Percentiles rank a stretch among this genome's conserved stretches.
phyloP scores from a whole-genome alignment of 2,888 invertebrate species.

The Tipula vernalis region DNA sequence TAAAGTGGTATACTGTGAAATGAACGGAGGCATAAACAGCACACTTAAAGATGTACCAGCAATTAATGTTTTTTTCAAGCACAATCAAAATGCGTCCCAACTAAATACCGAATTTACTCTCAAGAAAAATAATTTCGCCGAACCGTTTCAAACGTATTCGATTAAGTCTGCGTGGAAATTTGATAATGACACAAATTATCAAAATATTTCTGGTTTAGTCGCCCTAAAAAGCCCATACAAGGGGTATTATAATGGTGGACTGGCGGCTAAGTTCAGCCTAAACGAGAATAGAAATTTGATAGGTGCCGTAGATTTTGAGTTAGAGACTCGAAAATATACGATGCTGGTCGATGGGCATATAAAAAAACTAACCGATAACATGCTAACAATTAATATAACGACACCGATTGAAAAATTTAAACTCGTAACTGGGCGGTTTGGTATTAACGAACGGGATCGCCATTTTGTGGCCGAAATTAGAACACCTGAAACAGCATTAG shows the following conservation, averaged over 20 bases:
- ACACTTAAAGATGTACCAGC: constrained; percentile 46
- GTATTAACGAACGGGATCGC: constrained; percentile 53
- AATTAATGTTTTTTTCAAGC: constrained; percentile 41
- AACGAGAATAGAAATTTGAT: constrained; percentile 50
- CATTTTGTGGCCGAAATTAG: constrained; percentile 62
- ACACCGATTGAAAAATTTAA: constrained; percentile 57
- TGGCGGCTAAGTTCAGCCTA: constrained; percentile 52
- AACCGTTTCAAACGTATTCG: constrained; percentile 43
- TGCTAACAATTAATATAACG: constrained; percentile 60
- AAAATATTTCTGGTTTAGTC: constrained; percentile 47
- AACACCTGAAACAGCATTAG: constrained; percentile 54
- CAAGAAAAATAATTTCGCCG: constrained; percentile 18
- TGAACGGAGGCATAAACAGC: constrained; percentile 42
- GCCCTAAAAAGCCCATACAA: constrained; percentile 48
- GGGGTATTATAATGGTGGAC: constrained; percentile 53
- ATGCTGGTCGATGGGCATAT: constrained; percentile 56
- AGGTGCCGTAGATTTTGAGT: constrained; percentile 55
- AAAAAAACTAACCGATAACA: constrained; percentile 58
- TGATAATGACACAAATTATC: constrained; percentile 39
- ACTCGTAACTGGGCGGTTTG: constrained; percentile 52
- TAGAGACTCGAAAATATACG: constrained; percentile 57
- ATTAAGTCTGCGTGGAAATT: constrained; percentile 59
- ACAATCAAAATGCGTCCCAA: constrained; percentile 39
- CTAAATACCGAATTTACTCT: constrained; percentile 37
- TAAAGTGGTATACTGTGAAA: constrained; percentile 36